Percentiles rank a stretch among this genome's conserved stretches.
Evolutionary conservation across 2,888 invertebrate genomes (phyloP).

Genomic region (Monochamus alternatus): DNA sequence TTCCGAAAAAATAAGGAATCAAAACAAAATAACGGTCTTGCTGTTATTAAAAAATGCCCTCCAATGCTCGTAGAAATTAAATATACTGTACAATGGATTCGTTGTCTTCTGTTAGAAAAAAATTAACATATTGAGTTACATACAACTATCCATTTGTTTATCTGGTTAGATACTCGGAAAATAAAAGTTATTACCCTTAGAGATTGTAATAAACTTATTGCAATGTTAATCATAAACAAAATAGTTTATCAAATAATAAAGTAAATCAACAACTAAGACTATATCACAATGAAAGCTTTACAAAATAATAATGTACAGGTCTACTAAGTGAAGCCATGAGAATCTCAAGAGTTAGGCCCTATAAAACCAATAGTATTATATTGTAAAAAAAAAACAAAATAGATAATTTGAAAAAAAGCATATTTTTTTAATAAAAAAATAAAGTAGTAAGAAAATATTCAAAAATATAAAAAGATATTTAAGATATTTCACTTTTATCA

Average conservation of each 20-base stretch:
- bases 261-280: conserved; percentile 34
- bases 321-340: conserved; percentile 27
- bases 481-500: not conserved
- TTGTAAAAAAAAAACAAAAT: not conserved
- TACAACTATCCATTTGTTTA: not conserved
- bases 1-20: too few relatives aligned
- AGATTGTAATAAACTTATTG: not conserved
- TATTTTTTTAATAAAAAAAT: not conserved
- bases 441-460: too few relatives aligned
- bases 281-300: conserved; percentile 40
- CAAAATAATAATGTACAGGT: conserved; percentile 15
- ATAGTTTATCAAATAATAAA: conserved; percentile 7
- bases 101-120: conserved; percentile 1
- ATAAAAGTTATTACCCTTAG: conserved; percentile 6
- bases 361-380: not conserved
- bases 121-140: not conserved
- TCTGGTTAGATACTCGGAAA: not conserved
- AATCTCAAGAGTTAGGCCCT: conserved; percentile 12
- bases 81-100: not conserved
- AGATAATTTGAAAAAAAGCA: too few relatives aligned
- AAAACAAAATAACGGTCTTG: too few relatives aligned
- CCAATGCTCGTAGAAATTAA: too few relatives aligned
- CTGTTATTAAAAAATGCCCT: too few relatives aligned
- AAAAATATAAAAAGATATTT: too few relatives aligned
- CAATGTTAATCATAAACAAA: not conserved